Percentiles rank a stretch among this genome's conserved stretches.
phyloP scores from a whole-genome alignment of 1,140 invertebrate genomes.

The Myzus persicae region DNA sequence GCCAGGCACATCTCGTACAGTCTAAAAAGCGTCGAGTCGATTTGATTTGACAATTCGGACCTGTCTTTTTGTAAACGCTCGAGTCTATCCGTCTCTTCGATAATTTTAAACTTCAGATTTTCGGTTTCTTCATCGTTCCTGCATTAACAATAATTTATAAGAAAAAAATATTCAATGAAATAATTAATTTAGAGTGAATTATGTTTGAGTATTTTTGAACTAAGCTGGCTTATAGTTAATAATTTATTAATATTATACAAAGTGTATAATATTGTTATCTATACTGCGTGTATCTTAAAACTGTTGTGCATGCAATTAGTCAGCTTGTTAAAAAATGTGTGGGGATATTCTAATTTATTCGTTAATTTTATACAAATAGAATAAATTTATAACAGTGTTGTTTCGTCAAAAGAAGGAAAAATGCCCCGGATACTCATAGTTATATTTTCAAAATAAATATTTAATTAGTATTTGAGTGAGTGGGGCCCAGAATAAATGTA shows the following conservation, averaged over 20 bases:
- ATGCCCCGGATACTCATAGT: background rate
- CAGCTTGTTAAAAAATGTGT: background rate
- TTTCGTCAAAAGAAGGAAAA: background rate
- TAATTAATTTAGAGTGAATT: background rate
- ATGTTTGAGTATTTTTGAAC: background rate
- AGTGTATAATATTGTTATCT: no score
- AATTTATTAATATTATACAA: no score
- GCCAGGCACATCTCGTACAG: slow-evolving; percentile 51
- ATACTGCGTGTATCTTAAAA: background rate
- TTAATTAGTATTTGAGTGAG: background rate
- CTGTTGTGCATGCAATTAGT: background rate
- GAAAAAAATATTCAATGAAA: background rate
- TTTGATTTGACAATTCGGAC: slow-evolving; percentile 8
- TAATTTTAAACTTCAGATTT: background rate
- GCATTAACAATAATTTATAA: background rate
- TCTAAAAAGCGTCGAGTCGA: slow-evolving; percentile 9
- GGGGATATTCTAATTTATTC: background rate
- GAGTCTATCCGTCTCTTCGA: background rate
- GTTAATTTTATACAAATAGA: background rate
- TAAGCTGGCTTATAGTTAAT: background rate
- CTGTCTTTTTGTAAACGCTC: slow-evolving; percentile 28
- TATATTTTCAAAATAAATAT: background rate
- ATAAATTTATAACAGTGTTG: background rate
- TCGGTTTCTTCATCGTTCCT: slow-evolving; percentile 46
- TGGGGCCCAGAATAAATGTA: background rate